Evolutionary conservation across 2,888 invertebrate species (phyloP).

Genomic region (Dexiosoma caninum): DNA sequence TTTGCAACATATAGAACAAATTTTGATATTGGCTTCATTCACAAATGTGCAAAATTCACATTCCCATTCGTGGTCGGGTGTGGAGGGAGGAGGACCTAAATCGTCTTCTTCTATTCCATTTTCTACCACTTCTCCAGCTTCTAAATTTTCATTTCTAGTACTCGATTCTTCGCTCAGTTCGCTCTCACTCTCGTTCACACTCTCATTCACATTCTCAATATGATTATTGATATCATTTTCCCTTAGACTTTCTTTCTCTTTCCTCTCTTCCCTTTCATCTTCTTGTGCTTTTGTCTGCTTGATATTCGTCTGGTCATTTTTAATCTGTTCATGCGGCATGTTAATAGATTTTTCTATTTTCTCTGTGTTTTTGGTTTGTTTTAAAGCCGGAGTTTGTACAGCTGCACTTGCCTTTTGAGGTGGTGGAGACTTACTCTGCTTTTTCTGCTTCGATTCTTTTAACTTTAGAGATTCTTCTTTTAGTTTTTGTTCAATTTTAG

Average conservation of each 20-base stretch:
- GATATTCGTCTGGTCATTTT: too few species aligned
- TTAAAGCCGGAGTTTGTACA: constrained; percentile 56
- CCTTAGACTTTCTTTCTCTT: not conserved
- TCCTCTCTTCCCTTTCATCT: constrained; percentile 60
- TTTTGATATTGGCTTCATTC: constrained; percentile 87
- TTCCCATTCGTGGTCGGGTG: constrained; percentile 84
- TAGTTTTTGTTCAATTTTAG: constrained; percentile 77
- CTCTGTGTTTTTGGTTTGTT: constrained; percentile 25
- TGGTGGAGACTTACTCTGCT: constrained; percentile 48
- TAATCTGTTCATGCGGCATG: constrained; percentile 34
- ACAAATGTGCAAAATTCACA: constrained; percentile 95
- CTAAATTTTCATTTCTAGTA: constrained; percentile 1
- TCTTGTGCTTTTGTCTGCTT: constrained; percentile 47
- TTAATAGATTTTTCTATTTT: constrained; percentile 48
- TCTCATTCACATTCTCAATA: constrained; percentile 40
- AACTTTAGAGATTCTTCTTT: constrained; percentile 57
- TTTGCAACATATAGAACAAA: constrained; percentile 92
- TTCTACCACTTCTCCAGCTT: not conserved
- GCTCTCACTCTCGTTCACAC: constrained; percentile 44
- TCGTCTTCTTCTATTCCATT: constrained; percentile 36
- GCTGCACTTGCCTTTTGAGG: constrained; percentile 63
- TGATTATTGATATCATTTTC: constrained; percentile 64
- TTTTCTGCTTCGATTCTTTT: constrained; percentile 44
- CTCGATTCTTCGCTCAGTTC: constrained; percentile 44
- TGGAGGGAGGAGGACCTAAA: constrained; percentile 78